Evolutionary conservation across 2,888 invertebrate genomes (phyloP).

Genomic region (Sesia apiformis): DNA sequence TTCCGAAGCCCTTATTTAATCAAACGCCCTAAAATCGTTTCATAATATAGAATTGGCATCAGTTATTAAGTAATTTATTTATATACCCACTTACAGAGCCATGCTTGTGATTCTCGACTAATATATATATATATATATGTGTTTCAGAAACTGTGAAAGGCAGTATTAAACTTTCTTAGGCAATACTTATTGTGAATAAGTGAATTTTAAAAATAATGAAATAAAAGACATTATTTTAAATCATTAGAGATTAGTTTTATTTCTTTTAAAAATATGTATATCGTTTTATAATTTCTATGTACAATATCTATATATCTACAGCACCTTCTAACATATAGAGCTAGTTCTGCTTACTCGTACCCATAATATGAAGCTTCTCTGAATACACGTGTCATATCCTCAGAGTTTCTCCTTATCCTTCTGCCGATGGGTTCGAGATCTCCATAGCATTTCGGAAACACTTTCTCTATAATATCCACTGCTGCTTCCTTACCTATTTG

Average conservation of each 20-base stretch:
- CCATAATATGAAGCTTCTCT: slow-evolving; percentile 86
- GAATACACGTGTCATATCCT: slow-evolving; percentile 84
- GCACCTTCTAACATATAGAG: background rate
- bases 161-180: slow-evolving; percentile 47
- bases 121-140: background rate
- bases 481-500: slow-evolving; percentile 83
- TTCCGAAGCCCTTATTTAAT: too few species aligned
- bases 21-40: too few species aligned
- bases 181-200: slow-evolving; percentile 41
- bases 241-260: slow-evolving; percentile 39
- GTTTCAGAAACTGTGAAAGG: slow-evolving; percentile 14
- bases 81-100: background rate
- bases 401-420: slow-evolving; percentile 81
- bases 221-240: slow-evolving; percentile 74
- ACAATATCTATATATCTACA: slow-evolving; percentile 5
- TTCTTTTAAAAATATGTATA: slow-evolving; percentile 21
- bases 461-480: slow-evolving; percentile 84
- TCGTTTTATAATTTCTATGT: slow-evolving; percentile 10
- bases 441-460: slow-evolving; percentile 92
- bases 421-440: slow-evolving; percentile 95
- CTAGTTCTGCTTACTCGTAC: slow-evolving; percentile 66
- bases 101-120: background rate
- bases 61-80: too few species aligned
- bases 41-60: too few species aligned
- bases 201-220: slow-evolving; percentile 44